These are phyloP conservation scores for Lates calcarifer DNA, from an alignment of 2,113 vertebrate species.

Conservation along the genomic window DNA sequence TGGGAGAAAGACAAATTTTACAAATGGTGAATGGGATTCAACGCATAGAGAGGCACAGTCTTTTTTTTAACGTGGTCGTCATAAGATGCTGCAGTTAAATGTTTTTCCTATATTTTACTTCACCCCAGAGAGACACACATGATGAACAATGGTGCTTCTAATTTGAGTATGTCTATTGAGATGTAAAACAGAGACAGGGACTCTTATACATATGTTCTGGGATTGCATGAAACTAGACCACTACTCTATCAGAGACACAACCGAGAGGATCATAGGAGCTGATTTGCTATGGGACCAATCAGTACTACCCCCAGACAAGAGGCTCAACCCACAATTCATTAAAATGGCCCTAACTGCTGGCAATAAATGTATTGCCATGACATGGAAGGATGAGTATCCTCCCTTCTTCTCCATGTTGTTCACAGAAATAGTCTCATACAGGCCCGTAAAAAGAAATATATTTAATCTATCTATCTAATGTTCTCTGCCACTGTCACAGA, in stretches of 20 bases:
- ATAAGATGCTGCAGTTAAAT: neutral
- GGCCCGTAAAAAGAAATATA: neutral
- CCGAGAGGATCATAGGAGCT: neutral
- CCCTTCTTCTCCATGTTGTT: neutral
- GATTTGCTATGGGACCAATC: slow-evolving; percentile 5
- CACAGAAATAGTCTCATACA: neutral
- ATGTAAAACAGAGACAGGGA: neutral
- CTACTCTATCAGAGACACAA: neutral
- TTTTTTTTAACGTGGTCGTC: neutral
- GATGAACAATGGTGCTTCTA: neutral
- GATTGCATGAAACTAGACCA: neutral
- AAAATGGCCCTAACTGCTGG: slow-evolving; percentile 18
- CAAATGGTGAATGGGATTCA: neutral
- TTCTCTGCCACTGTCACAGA: too few species aligned
- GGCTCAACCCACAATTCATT: neutral
- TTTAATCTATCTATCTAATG: neutral
- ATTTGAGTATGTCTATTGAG: neutral
- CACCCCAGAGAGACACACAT: neutral
- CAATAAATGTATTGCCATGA: neutral
- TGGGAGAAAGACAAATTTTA: neutral
- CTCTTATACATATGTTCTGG: neutral
- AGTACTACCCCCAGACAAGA: neutral
- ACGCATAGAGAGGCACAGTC: neutral
- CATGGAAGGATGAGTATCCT: neutral
- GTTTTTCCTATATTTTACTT: neutral